Evolutionary conservation across 2,113 vertebrate genomes (phyloP), one percentile per base, ranked within the genome.

Genomic region (Tragelaphus imberbis): DNA sequence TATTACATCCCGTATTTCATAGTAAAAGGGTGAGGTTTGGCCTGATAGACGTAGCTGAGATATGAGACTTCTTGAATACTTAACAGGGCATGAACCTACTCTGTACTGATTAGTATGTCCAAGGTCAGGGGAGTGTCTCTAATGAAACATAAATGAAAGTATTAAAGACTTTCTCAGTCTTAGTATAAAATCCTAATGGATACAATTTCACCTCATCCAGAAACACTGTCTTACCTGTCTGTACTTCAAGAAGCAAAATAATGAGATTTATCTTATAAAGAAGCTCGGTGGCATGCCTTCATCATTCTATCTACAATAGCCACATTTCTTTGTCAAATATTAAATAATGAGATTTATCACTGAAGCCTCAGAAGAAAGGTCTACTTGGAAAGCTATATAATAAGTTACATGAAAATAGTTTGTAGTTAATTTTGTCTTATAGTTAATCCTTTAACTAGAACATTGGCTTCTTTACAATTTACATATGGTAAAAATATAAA

Each of bases 391-490:
- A 92, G 28, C 86, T 94, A 59, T 59, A 71, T 2, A n/a, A 81
- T 49, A 89, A n/a, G 14, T 87, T 49, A 49, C 27, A n/a, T 77
- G 36, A 61, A 94, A n/a, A 94, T 82, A 90, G 6, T 44, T 96
- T 92, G 61, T 84, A 81, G 28, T 81, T 97, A 49, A 94, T 89
- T 98, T 95, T 94, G n/a, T 85, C 85, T 94, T 80, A 47, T 6
- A 84, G 16, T 59, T 75, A 95, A 88, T 59, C 27, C 44, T 94
- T 17, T 89, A 88, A 96, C 89, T 61, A 85, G 68, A 92, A 59
- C 21, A 21, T 93, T 96, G 40, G 15, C 63, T 96, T 97, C 85
- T 89, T 17, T 61, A 84, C 47, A 84, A 71, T 85, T 95, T 95
- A 86, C 51, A 84, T 75, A 75, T 25, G 79, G 27, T 97, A 91